phyloP scores from a whole-genome alignment of 92 coral and sea anemone genomes.

The Epizoanthus stellaris region DNA sequence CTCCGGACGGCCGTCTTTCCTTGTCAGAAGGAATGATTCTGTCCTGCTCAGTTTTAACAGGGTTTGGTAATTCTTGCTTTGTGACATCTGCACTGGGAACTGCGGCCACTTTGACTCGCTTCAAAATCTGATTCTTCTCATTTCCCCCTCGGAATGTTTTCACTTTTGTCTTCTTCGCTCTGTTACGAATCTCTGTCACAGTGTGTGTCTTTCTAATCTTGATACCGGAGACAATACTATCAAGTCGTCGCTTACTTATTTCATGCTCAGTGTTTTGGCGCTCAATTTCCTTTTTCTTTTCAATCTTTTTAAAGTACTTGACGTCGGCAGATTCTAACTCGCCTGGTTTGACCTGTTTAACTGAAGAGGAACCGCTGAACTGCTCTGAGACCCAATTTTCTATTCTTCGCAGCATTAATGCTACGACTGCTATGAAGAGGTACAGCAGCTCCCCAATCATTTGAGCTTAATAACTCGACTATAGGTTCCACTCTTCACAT shows the following conservation, averaged over 20 bases:
- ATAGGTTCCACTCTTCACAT: not conserved
- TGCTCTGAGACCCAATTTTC: not conserved
- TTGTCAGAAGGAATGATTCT: not conserved
- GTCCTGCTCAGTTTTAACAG: slow-evolving; percentile 30
- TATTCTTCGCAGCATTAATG: slow-evolving; percentile 24
- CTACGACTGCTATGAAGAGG: slow-evolving; percentile 17
- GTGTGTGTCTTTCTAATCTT: slow-evolving; percentile 14
- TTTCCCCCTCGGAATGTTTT: not conserved
- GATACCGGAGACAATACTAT: not conserved
- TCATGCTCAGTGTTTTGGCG: not conserved
- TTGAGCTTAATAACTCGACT: not conserved
- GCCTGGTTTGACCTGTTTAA: slow-evolving; percentile 23
- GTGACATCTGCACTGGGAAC: not conserved
- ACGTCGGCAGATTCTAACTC: slow-evolving; percentile 30
- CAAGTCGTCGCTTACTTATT: not conserved
- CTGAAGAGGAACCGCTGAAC: slow-evolving; percentile 13
- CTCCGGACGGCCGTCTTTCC: not conserved
- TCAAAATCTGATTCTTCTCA: not conserved
- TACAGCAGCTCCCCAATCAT: slow-evolving; percentile 30
- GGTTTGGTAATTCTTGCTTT: slow-evolving; percentile 35
- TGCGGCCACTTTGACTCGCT: not conserved
- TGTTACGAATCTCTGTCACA: slow-evolving; percentile 12
- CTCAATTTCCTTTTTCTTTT: slow-evolving; percentile 6
- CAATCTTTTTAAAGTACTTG: slow-evolving; percentile 14
- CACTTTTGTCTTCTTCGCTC: not conserved